Conservation (phyloP, 2,113 vertebrate species). For the Phyllostomus discolor region DNA sequence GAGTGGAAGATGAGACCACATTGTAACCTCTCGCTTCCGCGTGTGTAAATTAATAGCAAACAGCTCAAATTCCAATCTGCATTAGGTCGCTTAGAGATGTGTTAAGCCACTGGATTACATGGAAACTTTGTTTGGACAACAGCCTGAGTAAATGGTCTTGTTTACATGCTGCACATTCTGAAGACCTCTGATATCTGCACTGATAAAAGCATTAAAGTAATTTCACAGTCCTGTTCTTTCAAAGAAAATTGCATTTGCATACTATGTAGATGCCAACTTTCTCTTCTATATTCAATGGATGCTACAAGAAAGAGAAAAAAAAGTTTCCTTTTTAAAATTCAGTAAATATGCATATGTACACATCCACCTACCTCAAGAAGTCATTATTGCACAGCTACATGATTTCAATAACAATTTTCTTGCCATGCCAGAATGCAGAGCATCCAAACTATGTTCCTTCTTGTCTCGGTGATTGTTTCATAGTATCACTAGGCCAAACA, state of each 20-base stretch:
- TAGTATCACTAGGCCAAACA: not conserved
- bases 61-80: not conserved
- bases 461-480: not conserved
- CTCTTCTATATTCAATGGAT: not conserved
- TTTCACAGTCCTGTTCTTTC: not conserved
- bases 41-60: not conserved
- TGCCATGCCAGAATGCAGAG: not conserved
- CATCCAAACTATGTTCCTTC: not conserved
- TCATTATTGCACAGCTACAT: not conserved
- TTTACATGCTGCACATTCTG: not conserved
- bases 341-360: not conserved
- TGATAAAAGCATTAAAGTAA: not conserved
- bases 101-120: not conserved
- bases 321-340: not conserved
- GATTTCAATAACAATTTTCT: not conserved
- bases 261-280: not conserved
- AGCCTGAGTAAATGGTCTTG: not conserved
- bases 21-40: not conserved
- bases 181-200: not conserved
- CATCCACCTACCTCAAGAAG: not conserved
- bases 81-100: not conserved
- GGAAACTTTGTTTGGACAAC: not conserved
- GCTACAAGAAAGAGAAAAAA: not conserved
- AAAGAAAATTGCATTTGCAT: not conserved
- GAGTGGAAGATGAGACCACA: not conserved